phyloP scores from a whole-genome alignment of 2,888 invertebrate genomes.

The Bembecia ichneumoniformis region DNA sequence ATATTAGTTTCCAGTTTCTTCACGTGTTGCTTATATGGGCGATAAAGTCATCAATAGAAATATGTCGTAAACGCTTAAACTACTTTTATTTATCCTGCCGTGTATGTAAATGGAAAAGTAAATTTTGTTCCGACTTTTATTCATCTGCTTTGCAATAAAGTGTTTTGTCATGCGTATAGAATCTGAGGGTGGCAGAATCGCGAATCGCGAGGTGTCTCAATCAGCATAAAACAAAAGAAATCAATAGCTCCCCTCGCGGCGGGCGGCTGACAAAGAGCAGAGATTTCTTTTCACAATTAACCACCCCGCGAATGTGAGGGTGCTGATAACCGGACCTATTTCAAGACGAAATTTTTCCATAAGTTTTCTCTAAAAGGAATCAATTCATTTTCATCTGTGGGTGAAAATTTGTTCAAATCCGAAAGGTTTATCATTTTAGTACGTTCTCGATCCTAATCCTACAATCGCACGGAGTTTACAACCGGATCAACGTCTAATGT shows the following conservation, averaged over 20 bases:
- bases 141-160: constrained; percentile 52
- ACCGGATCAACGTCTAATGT: constrained; percentile 52
- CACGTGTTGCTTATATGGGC: not conserved
- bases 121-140: constrained; percentile 23
- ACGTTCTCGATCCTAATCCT: constrained; percentile 35
- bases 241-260: constrained; percentile 60
- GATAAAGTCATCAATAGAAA: too few species aligned
- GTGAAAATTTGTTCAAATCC: too few species aligned
- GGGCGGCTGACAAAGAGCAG: constrained; percentile 67
- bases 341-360: constrained; percentile 25
- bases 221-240: constrained; percentile 74
- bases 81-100: too few species aligned
- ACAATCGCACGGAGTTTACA: constrained; percentile 43
- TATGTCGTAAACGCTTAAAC: too few species aligned
- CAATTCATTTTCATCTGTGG: too few species aligned
- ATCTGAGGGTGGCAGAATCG: constrained; percentile 38
- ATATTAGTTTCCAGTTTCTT: constrained; percentile 20
- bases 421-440: too few species aligned
- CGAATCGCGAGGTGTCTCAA: constrained; percentile 68
- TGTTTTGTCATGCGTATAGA: constrained; percentile 59
- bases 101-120: not conserved
- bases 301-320: constrained; percentile 52
- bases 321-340: constrained; percentile 55
- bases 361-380: constrained; percentile 10
- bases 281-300: constrained; percentile 74